These are phyloP conservation scores for Octodon degus DNA, from an alignment of 2,113 vertebrate genomes.

Conservation along the genomic window DNA sequence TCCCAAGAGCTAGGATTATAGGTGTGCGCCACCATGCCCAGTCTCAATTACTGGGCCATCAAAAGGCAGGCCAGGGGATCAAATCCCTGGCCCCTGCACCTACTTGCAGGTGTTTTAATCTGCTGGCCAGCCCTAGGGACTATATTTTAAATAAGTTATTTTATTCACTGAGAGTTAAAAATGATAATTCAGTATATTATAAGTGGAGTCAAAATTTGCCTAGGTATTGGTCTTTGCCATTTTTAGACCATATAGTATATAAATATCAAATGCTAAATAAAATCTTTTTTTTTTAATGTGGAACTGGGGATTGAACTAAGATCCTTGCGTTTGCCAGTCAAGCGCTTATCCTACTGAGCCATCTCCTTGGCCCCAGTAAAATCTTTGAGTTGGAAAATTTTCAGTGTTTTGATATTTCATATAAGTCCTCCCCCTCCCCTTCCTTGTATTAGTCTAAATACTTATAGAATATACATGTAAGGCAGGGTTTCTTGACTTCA, in stretches of 20 bases:
- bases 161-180: neutral
- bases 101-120: no score
- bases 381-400: constrained; percentile 27
- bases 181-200: neutral
- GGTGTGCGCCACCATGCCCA: no score
- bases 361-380: no score
- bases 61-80: no score
- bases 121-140: no score
- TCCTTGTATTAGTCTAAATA: neutral
- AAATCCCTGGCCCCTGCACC: no score
- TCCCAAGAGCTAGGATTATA: no score
- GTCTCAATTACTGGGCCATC: no score
- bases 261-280: neutral
- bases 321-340: no score
- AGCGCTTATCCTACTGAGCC: no score
- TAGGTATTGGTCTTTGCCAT: neutral
- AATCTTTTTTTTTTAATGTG: no score
- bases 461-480: neutral
- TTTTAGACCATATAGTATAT: neutral
- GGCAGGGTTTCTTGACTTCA: neutral
- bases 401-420: constrained; percentile 1
- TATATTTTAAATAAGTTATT: neutral
- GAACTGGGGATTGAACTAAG: no score
- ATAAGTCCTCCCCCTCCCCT: neutral
- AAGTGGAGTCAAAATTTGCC: neutral